Percentiles rank a stretch among this genome's conserved stretches.
phyloP scores from a whole-genome alignment of 2,113 vertebrate species.

The Poeciliopsis occidentalis region DNA sequence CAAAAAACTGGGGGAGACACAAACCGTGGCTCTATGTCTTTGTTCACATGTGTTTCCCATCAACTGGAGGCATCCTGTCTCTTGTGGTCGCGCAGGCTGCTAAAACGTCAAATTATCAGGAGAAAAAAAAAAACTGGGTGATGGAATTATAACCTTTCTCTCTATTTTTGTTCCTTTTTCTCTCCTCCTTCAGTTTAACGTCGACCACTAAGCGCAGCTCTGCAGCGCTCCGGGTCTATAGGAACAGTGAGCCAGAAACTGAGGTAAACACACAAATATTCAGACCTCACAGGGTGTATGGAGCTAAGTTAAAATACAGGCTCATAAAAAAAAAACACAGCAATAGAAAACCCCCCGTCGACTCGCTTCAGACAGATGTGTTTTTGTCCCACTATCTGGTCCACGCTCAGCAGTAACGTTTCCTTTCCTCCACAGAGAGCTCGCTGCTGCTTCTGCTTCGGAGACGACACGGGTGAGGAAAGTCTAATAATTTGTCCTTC shows the following conservation, averaged over 20 bases:
- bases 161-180: constrained; percentile 28
- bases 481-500: constrained; percentile 3
- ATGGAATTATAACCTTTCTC: constrained; percentile 28
- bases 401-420: constrained; percentile 21
- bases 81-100: constrained; percentile 45
- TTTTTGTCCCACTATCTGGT: neutral
- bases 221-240: constrained; percentile 87
- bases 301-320: constrained; percentile 19
- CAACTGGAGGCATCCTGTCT: constrained; percentile 62
- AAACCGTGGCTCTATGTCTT: constrained; percentile 22
- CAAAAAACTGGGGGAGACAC: constrained; percentile 21
- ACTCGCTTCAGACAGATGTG: constrained; percentile 3
- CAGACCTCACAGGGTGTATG: constrained; percentile 5
- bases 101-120: constrained; percentile 49
- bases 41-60: constrained; percentile 74
- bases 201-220: constrained; percentile 95
- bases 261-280: constrained; percentile 81
- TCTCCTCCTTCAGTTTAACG: constrained; percentile 81
- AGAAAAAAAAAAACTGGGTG: constrained; percentile 16
- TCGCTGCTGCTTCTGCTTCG: constrained; percentile 94
- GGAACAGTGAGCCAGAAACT: constrained; percentile 83
- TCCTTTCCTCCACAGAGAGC: constrained; percentile 83
- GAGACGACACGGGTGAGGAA: constrained; percentile 84
- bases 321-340: neutral
- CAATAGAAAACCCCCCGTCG: neutral